Evolutionary conservation across 2,113 vertebrate species (phyloP).

Genomic region (Trichechus manatus): DNA sequence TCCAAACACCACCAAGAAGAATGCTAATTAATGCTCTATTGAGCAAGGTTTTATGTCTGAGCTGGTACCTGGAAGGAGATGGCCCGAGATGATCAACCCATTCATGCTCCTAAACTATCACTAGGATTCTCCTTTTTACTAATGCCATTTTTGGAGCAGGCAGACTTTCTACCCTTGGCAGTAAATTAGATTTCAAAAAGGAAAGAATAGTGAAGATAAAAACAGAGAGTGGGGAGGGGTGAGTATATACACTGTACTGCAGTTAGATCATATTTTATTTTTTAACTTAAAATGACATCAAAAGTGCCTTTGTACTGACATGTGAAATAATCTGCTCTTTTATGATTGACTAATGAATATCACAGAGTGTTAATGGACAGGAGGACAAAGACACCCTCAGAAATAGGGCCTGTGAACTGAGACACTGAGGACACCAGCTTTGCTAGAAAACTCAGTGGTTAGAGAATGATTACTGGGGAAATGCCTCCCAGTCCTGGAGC

Average conservation of each 20-base stretch:
- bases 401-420: neutral
- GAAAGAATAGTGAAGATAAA: neutral
- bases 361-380: neutral
- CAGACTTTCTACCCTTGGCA: neutral
- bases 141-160: neutral
- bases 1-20: neutral
- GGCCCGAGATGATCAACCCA: neutral
- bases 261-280: conserved; percentile 49
- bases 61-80: neutral
- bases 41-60: neutral
- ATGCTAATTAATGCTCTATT: neutral
- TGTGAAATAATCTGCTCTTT: neutral
- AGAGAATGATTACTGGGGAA: conserved; percentile 58
- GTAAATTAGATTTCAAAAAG: conserved; percentile 38
- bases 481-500: conserved; percentile 59
- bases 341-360: conserved; percentile 9
- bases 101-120: neutral
- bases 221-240: neutral
- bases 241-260: neutral
- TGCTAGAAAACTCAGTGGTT: conserved; percentile 47
- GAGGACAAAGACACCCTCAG: conserved; percentile 40
- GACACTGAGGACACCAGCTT: neutral
- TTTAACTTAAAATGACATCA: conserved; percentile 48
- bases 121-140: neutral
- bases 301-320: neutral